phyloP scores from a whole-genome alignment of 1,140 invertebrate species.

The Drosophila nebulosa region DNA sequence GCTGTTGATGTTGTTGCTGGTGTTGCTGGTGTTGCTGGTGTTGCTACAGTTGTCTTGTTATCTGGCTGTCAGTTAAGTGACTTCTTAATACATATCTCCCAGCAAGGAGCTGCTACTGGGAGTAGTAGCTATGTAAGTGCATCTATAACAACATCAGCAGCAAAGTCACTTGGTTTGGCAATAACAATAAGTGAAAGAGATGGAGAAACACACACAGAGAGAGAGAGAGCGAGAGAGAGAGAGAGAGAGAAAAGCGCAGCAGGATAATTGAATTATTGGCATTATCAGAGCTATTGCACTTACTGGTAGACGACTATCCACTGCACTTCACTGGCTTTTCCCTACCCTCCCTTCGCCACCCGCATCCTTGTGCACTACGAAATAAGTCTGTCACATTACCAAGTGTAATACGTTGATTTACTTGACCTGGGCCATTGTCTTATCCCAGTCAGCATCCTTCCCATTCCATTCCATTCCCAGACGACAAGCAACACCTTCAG shows the following conservation, averaged over 20 bases:
- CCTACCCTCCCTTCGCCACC: neutral
- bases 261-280: slow-evolving; percentile 72
- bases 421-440: slow-evolving; percentile 34
- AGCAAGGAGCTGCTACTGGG: slow-evolving; percentile 1
- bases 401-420: slow-evolving; percentile 71
- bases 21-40: slow-evolving; percentile 3
- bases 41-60: slow-evolving; percentile 37
- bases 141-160: slow-evolving; percentile 28
- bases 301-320: slow-evolving; percentile 13
- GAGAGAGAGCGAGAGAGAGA: neutral
- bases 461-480: too few relatives aligned
- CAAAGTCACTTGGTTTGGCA: slow-evolving; percentile 60
- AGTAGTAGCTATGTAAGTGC: slow-evolving; percentile 38
- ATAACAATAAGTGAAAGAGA: slow-evolving; percentile 48
- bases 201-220: neutral
- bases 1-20: neutral
- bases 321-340: neutral
- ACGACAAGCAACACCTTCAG: neutral
- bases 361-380: neutral
- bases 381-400: slow-evolving; percentile 46
- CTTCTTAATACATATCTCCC: slow-evolving; percentile 45
- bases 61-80: slow-evolving; percentile 60
- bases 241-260: slow-evolving; percentile 26
- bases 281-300: slow-evolving; percentile 63
- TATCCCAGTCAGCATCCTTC: neutral